Conservation (phyloP, 1,140 invertebrate genomes). For the Megalonaias nervosa region DNA sequence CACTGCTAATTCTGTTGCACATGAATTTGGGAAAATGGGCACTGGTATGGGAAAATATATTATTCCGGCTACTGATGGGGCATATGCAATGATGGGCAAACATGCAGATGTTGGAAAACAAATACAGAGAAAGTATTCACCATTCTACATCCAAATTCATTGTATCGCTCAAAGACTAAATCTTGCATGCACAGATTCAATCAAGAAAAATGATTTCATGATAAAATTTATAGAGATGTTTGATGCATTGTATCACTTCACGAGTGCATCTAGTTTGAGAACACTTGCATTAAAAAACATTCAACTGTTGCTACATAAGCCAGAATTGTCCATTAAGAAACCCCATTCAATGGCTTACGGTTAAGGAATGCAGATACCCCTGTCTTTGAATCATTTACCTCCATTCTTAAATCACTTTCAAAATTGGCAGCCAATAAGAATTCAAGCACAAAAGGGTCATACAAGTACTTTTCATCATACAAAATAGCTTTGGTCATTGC, state of each 20-base stretch:
- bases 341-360: slow-evolving; percentile 14
- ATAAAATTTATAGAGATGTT: slow-evolving; percentile 25
- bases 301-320: slow-evolving; percentile 12
- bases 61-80: slow-evolving; percentile 14
- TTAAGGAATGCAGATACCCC: slow-evolving; percentile 14
- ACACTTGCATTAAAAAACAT: slow-evolving; percentile 20
- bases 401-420: background rate
- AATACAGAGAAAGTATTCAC: slow-evolving; percentile 13
- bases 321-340: slow-evolving; percentile 15
- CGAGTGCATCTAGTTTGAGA: slow-evolving; percentile 10
- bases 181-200: slow-evolving; percentile 21
- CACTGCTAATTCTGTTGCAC: background rate
- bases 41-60: slow-evolving; percentile 13
- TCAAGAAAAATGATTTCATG: slow-evolving; percentile 25
- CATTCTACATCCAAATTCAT: slow-evolving; percentile 16
- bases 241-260: slow-evolving; percentile 14
- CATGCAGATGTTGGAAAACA: slow-evolving; percentile 13
- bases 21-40: background rate
- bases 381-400: slow-evolving; percentile 1
- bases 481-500: background rate
- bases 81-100: slow-evolving; percentile 16
- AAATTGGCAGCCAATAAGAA: background rate
- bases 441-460: background rate
- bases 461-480: slow-evolving; percentile 1
- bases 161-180: slow-evolving; percentile 17